Conservation (phyloP, 1,140 invertebrate genomes). For the Brachionus koreanus region DNA sequence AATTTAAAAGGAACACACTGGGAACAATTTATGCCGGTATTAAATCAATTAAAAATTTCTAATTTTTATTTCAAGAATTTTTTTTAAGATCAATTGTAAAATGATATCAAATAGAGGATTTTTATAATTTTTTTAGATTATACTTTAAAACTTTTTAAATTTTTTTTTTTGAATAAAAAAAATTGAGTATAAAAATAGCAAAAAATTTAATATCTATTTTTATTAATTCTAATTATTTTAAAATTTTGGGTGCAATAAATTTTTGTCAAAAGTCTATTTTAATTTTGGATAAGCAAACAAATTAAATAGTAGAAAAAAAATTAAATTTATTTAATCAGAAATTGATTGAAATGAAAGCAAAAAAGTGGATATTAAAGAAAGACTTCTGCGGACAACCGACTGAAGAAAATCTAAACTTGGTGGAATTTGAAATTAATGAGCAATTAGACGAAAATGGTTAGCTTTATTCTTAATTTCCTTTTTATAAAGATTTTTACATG, state of each 20-base stretch:
- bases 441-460: neutral
- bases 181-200: neutral
- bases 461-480: neutral
- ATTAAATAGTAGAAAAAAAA: too few species aligned
- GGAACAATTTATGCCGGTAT: constrained; percentile 1
- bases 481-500: neutral
- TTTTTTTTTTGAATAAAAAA: neutral
- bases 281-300: too few species aligned
- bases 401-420: constrained; percentile 17
- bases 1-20: constrained; percentile 2
- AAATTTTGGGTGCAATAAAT: too few species aligned
- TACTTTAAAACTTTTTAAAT: too few species aligned
- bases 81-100: constrained; percentile 10
- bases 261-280: too few species aligned
- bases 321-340: too few species aligned
- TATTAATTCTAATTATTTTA: too few species aligned
- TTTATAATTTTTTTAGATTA: neutral
- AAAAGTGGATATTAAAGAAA: constrained; percentile 28
- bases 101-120: constrained; percentile 14
- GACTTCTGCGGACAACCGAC: neutral
- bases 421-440: neutral
- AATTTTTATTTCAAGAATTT: neutral
- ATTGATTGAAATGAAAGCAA: neutral
- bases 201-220: too few species aligned
- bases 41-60: neutral